These are phyloP conservation scores for Tonatia bakeri DNA, from an alignment of 2,113 vertebrate species.

Conservation along the genomic window DNA sequence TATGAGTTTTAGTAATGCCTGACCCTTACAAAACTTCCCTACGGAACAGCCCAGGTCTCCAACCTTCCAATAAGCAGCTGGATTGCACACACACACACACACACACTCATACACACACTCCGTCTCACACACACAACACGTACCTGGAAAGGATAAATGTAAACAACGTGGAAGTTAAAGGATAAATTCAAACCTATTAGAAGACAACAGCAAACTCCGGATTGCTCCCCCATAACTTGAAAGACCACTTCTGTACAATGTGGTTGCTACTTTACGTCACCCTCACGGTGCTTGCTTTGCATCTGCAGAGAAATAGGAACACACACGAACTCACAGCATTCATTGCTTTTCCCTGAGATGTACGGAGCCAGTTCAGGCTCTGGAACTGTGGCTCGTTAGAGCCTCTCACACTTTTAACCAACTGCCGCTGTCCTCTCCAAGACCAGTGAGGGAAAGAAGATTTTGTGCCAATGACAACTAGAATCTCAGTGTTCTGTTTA, in stretches of 20 bases:
- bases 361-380: not conserved
- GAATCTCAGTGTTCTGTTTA: not conserved
- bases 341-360: not conserved
- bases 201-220: not conserved
- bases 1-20: not conserved
- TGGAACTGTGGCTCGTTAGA: not conserved
- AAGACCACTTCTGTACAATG: not conserved
- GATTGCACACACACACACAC: not conserved
- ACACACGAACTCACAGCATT: too few species aligned
- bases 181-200: not conserved
- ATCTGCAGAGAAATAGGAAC: not conserved
- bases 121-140: not conserved
- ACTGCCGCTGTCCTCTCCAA: not conserved
- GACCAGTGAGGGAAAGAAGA: not conserved
- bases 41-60: not conserved
- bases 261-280: not conserved
- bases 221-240: fast-evolving
- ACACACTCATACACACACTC: not conserved
- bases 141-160: not conserved
- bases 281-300: not conserved
- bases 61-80: not conserved
- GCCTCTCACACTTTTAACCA: not conserved
- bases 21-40: not conserved
- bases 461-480: not conserved
- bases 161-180: not conserved